Evolutionary conservation across 1,140 invertebrate genomes (phyloP), one percentile per base, ranked within the genome.

Genomic region (Streblospio benedicti): DNA sequence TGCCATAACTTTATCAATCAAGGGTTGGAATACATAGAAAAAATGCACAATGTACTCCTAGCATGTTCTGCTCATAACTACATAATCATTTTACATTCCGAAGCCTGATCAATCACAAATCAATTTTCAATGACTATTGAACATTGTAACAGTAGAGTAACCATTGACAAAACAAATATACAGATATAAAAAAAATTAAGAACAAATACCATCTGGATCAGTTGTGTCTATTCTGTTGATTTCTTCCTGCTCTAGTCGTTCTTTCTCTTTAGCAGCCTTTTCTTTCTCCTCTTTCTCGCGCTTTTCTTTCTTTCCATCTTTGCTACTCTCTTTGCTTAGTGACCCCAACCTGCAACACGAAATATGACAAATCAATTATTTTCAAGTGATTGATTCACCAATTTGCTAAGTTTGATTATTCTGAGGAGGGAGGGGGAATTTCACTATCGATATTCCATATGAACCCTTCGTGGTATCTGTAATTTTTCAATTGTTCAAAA

Each of bases 301-400:
- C 20, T 32, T 28, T 27, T 38, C n/a, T 23, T 23, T 18, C 32
- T 56, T 35, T 5, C 31, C 35, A n/a, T 56, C 18, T 12, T 32
- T 53, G 27, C 31, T 18, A 28, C 33, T 27, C 27, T 53, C 57
- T 52, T 59, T 59, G 45, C 57, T 59, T 49, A 59, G 50, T 20
- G 57, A 59, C 32, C 57, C 57, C 30, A 59, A 32, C 44, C 57
- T 59, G 49, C 9, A 56, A 58, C 23, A 20, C 20, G 6, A 57
- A n/a, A n/a, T 12, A 57, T 44, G 20, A 45, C 31, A 43, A 23
- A 35, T 9, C 27, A 6, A 47, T n/a, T n/a, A n/a, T n/a, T n/a
- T n/a, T n/a, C n/a, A n/a, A n/a, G n/a, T n/a, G n/a, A n/a, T n/a
- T n/a, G n/a, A n/a, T n/a, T n/a, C n/a, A n/a, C n/a, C n/a, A n/a